phyloP scores from a whole-genome alignment of 2,113 vertebrate genomes.

The Sander vitreus region DNA sequence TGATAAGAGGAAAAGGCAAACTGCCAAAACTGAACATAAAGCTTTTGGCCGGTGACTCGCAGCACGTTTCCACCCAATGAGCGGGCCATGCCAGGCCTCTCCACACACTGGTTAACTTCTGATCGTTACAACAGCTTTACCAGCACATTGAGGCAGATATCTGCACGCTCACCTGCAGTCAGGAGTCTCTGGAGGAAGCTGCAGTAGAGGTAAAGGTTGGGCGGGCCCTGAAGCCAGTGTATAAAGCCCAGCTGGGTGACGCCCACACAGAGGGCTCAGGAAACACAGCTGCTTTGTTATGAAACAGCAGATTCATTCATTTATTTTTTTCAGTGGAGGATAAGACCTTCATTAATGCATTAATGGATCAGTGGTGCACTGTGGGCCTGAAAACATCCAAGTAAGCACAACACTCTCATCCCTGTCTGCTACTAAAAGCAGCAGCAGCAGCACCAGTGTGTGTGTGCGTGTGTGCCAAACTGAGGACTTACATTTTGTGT shows the following conservation, averaged over 20 bases:
- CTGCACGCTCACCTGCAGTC: conserved; percentile 1
- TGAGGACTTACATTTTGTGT: background rate
- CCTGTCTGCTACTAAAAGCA: conserved; percentile 47
- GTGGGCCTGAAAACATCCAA: conserved; percentile 50
- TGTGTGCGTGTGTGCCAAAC: background rate
- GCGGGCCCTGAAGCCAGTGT: background rate
- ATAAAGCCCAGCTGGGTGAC: background rate
- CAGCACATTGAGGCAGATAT: background rate
- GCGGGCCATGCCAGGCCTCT: background rate
- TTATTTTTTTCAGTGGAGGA: conserved; percentile 17
- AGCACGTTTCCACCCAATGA: background rate
- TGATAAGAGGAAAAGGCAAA: background rate
- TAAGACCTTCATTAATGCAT: conserved; percentile 66
- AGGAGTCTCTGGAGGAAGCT: background rate
- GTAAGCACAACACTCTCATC: conserved; percentile 46
- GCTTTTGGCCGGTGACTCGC: conserved; percentile 1
- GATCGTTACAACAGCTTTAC: background rate
- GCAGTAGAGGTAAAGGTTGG: background rate
- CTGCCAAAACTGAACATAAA: background rate
- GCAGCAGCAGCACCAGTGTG: background rate
- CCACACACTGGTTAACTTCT: background rate
- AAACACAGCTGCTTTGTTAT: conserved; percentile 57
- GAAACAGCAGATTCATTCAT: conserved; percentile 49
- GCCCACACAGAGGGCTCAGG: conserved; percentile 3
- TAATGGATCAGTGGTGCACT: conserved; percentile 53